phyloP scores from a whole-genome alignment of 1,140 invertebrate genomes.

The Diplogasteroides magnus region DNA sequence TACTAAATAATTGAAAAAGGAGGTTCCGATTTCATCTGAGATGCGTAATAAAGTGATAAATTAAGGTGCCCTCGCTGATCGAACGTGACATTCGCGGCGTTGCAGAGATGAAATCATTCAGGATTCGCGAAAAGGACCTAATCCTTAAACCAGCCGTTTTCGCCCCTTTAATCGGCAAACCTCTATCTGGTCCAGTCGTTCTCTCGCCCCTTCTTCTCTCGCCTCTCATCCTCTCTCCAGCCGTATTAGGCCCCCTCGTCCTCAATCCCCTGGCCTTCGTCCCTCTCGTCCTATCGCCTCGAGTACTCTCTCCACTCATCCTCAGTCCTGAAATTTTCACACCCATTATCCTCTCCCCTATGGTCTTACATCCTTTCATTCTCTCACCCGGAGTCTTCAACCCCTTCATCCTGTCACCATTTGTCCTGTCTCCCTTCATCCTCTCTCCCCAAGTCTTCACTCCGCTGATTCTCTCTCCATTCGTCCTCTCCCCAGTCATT shows the following conservation, averaged over 20 bases:
- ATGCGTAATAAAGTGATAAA: not conserved
- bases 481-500: slow-evolving; percentile 8
- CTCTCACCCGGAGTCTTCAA: not conserved
- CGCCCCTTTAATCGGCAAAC: no score
- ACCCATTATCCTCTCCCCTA: not conserved
- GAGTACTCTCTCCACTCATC: not conserved
- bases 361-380: not conserved
- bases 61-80: not conserved
- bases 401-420: not conserved
- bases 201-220: not conserved
- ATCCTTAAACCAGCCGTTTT: no score
- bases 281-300: not conserved
- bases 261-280: not conserved
- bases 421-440: not conserved
- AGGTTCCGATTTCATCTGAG: not conserved
- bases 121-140: not conserved
- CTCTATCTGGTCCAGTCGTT: not conserved
- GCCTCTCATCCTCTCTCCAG: not conserved
- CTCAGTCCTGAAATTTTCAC: no score
- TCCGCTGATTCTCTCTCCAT: slow-evolving; percentile 14
- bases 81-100: not conserved
- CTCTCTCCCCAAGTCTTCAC: not conserved
- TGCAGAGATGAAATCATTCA: not conserved
- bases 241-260: not conserved
- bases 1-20: not conserved